Conservation (phyloP, 1,140 invertebrate species). For the Latrodectus geometricus region DNA sequence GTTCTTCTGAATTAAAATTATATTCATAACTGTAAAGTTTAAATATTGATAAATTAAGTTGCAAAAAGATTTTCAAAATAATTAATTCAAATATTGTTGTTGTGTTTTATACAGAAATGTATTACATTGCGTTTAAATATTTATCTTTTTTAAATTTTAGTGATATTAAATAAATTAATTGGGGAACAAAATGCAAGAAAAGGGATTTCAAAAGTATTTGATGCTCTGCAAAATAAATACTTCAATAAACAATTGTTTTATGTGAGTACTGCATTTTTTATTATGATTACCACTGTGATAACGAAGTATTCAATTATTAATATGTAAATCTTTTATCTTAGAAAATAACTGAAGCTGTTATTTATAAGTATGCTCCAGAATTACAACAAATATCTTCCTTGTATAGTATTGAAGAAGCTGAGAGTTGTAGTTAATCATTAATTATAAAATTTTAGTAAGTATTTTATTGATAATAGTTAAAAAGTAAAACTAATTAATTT, state of each 20-base stretch:
- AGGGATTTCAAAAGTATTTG: slow-evolving; percentile 87
- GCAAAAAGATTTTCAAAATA: too few species aligned
- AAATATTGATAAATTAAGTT: too few species aligned
- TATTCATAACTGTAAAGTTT: too few species aligned
- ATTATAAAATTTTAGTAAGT: too few species aligned
- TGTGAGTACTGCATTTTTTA: slow-evolving; percentile 73
- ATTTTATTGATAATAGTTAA: too few species aligned
- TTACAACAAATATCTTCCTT: slow-evolving; percentile 40
- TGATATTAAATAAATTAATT: slow-evolving; percentile 84
- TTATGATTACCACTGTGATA: neutral
- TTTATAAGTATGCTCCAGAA: slow-evolving; percentile 64
- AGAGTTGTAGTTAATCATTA: neutral
- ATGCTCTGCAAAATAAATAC: slow-evolving; percentile 84
- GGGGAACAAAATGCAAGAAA: slow-evolving; percentile 85
- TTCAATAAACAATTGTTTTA: slow-evolving; percentile 93
- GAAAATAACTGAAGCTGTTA: slow-evolving; percentile 63
- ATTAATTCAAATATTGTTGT: too few species aligned
- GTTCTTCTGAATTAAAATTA: too few species aligned
- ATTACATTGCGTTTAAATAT: too few species aligned
- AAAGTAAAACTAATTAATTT: too few species aligned
- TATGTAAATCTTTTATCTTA: slow-evolving; percentile 29
- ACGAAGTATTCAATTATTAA: slow-evolving; percentile 63
- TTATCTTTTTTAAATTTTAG: slow-evolving; percentile 66
- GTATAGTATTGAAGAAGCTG: slow-evolving; percentile 24
- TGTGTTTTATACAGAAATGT: too few species aligned